Evolutionary conservation across 2,113 vertebrate genomes (phyloP), one percentile per base, ranked within the genome.

Genomic region (Stictonetta naevosa): DNA sequence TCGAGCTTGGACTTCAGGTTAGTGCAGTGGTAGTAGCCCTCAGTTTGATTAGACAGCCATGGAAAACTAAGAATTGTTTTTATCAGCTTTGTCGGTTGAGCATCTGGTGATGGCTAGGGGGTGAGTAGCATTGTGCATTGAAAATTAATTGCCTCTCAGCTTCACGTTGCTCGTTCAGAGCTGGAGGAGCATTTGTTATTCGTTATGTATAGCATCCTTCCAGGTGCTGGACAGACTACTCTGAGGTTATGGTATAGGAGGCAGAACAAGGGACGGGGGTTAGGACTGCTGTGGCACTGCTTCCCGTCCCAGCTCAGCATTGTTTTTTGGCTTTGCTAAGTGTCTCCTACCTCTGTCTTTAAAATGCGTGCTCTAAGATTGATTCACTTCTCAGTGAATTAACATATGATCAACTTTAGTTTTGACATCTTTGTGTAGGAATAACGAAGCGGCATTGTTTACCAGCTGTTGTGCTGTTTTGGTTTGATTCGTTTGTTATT

Each of bases 81-180:
- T 67, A 63, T 59, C 76, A 58, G 60, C 56, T 81, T 64, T 90
- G 88, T 88, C 88, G 78, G 56, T 22, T 78, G 64, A 90, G 88
- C 95, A 94, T 92, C 88, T 93, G 90, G 68, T 81, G 74, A 79
- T 94, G 94, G 74, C 86, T 62, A 16, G 40, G 81, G 92, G 34
- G 7, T 83, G 64, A 93, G 68, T 46, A 36, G 81, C 82, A 20
- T 8, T 68, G n/a, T 31, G 50, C 74, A n/a, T n/a, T 85, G 91
- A 86, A 91, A 95, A 97, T 87, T 68, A 95, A 79, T 92, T 86
- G 77, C 52, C 83, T 91, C 31, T 89, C 91, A 92, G 29, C 52
- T 77, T 94, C 88, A 40, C 38, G 13, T 79, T 60, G 86, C 71
- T 95, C 62, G 28, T 83, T 86, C 40, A 22, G 88, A 94, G 73